A percentile compares a stretch with the other conserved stretches of the same genome.
Evolutionary conservation across 2,888 invertebrate genomes (phyloP).

Genomic region (Plutella xylostella): DNA sequence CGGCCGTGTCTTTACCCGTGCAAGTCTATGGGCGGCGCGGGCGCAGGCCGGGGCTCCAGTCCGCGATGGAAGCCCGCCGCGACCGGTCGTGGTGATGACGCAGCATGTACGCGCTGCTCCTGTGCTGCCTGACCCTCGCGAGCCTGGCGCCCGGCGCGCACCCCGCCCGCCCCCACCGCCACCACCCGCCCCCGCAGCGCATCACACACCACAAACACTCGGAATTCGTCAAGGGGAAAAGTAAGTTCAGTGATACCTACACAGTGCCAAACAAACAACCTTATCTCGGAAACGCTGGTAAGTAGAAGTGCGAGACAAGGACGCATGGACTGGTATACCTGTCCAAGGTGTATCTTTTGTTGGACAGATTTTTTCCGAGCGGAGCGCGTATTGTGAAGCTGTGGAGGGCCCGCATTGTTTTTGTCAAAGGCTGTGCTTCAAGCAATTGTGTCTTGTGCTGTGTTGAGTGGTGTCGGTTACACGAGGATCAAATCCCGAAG

Average conservation of each 20-base stretch:
- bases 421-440: neutral
- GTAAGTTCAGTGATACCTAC: constrained; percentile 62
- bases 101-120: constrained; percentile 54
- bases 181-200: constrained; percentile 35
- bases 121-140: constrained; percentile 46
- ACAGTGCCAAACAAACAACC: constrained; percentile 41
- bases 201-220: constrained; percentile 53
- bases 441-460: no score
- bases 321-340: neutral
- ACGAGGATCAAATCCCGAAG: no score
- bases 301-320: neutral
- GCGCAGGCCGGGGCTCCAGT: constrained; percentile 49
- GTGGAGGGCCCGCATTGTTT: neutral
- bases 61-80: constrained; percentile 48
- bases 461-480: no score
- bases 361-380: neutral
- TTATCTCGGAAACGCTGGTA: constrained; percentile 45
- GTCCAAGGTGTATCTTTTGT: constrained; percentile 20
- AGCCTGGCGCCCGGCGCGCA: constrained; percentile 25
- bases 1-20: no score
- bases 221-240: constrained; percentile 83
- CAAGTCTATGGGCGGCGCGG: no score
- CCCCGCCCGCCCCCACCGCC: constrained; percentile 41
- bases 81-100: constrained; percentile 61
- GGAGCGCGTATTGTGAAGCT: neutral